Percentiles rank a stretch among this genome's conserved stretches.
phyloP scores from a whole-genome alignment of 2,888 invertebrate species.

The Drosophila conformis region DNA sequence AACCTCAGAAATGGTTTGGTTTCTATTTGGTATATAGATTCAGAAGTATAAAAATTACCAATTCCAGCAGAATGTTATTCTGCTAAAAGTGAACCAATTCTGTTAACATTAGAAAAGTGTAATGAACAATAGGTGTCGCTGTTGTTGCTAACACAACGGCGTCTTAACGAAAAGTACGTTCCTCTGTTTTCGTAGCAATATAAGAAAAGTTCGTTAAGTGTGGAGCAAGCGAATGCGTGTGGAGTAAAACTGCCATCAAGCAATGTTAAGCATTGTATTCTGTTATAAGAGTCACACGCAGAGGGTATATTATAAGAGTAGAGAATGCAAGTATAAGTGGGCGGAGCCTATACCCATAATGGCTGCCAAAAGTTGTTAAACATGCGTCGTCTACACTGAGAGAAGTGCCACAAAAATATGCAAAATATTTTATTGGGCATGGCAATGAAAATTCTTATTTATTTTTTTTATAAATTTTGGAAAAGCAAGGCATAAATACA shows the following conservation, averaged over 20 bases:
- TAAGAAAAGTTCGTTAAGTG: slow-evolving; percentile 28
- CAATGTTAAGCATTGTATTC: slow-evolving; percentile 1
- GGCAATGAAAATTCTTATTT: no score
- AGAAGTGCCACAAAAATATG: slow-evolving; percentile 8
- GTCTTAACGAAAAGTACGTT: neutral
- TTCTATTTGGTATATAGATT: no score
- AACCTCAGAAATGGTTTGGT: no score
- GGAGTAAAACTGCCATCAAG: slow-evolving; percentile 30
- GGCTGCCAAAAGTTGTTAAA: slow-evolving; percentile 49
- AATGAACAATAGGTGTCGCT: slow-evolving; percentile 41
- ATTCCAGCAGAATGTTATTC: neutral
- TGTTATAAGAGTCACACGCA: slow-evolving; percentile 7
- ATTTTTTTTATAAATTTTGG: neutral
- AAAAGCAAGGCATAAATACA: neutral
- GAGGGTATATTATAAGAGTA: slow-evolving; percentile 31
- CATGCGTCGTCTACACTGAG: slow-evolving; percentile 5
- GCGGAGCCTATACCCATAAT: slow-evolving; percentile 65
- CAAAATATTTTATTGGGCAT: neutral
- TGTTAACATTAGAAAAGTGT: neutral
- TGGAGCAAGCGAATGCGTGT: slow-evolving; percentile 34
- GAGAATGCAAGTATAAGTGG: slow-evolving; percentile 25
- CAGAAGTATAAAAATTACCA: neutral
- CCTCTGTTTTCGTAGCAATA: neutral
- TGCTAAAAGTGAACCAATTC: neutral
- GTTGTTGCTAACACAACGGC: neutral